These are phyloP conservation scores for Poeciliopsis turrubarensis DNA, from an alignment of 2,113 vertebrate genomes.

Conservation along the genomic window DNA sequence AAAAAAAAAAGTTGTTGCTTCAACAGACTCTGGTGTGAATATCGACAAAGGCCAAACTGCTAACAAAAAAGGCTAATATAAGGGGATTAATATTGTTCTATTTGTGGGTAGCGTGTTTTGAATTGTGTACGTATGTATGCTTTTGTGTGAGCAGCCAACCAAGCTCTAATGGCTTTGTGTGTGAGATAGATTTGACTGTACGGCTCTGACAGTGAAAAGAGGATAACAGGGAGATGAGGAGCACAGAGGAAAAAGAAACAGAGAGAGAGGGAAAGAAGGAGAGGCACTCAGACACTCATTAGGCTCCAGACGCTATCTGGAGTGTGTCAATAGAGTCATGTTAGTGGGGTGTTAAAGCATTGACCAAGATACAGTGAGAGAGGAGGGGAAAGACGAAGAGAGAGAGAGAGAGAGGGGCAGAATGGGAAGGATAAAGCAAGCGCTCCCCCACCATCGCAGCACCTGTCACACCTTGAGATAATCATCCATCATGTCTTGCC, in stretches of 20 bases:
- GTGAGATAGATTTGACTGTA: conserved; percentile 66
- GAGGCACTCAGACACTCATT: conserved; percentile 88
- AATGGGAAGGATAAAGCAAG: conserved; percentile 55
- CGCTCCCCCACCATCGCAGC: conserved; percentile 79
- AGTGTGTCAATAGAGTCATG: conserved; percentile 89
- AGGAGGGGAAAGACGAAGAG: conserved; percentile 48
- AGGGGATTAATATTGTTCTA: neutral
- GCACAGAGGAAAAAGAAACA: conserved; percentile 66
- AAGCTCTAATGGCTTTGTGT: conserved; percentile 65
- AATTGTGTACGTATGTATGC: conserved; percentile 1
- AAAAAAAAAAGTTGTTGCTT: conserved; percentile 30
- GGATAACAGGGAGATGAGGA: conserved; percentile 80
- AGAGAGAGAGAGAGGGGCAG: conserved; percentile 19
- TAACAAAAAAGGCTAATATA: conserved; percentile 9
- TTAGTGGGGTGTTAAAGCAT: conserved; percentile 84
- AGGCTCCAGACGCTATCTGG: conserved; percentile 87
- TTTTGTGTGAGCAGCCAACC: conserved; percentile 28
- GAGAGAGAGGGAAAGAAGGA: conserved; percentile 50
- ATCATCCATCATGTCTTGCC: conserved; percentile 92
- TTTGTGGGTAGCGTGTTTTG: neutral
- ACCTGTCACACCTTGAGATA: conserved; percentile 95
- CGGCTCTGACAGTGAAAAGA: conserved; percentile 69
- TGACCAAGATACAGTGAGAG: conserved; percentile 77
- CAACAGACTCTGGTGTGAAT: conserved; percentile 13
- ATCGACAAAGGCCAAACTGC: neutral